These are phyloP conservation scores for Propithecus coquereli DNA, from an alignment of 2,113 vertebrate genomes.

Conservation along the genomic window DNA sequence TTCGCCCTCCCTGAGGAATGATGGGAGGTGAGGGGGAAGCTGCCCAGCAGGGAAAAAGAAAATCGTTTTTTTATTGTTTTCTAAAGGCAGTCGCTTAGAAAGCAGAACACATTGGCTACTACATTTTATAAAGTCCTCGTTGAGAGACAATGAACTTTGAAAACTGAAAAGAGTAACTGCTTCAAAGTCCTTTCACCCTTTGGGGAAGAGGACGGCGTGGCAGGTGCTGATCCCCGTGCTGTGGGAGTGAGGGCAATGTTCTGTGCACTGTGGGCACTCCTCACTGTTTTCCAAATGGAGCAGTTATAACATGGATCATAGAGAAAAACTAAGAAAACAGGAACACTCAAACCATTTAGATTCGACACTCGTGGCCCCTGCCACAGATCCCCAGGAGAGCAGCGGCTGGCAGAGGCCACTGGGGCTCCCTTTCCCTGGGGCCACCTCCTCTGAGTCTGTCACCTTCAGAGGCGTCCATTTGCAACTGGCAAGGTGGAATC, in stretches of 20 bases:
- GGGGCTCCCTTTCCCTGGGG: background rate
- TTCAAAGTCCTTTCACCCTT: background rate
- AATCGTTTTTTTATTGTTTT: background rate
- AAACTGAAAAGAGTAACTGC: background rate
- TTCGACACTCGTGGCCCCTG: accelerated
- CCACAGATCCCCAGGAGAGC: background rate
- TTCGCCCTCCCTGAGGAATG: background rate
- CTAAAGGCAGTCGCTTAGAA: background rate
- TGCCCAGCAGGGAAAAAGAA: background rate
- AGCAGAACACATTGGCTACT: background rate
- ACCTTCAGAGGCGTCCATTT: background rate
- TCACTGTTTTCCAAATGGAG: background rate
- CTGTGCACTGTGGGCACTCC: background rate
- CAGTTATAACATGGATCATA: background rate
- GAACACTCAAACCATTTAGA: background rate
- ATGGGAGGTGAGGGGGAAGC: background rate
- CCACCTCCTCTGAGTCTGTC: background rate
- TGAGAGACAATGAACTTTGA: constrained; percentile 13
- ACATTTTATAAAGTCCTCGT: constrained; percentile 41
- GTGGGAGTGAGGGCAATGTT: background rate
- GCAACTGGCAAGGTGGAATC: background rate
- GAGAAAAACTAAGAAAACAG: background rate
- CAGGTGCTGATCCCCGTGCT: background rate
- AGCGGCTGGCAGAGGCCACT: background rate
- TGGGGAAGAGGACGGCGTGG: background rate